A percentile compares a stretch with the other conserved stretches of the same genome.
Conservation (phyloP, 2,888 invertebrate genomes). For the Euplexia lucipara region DNA sequence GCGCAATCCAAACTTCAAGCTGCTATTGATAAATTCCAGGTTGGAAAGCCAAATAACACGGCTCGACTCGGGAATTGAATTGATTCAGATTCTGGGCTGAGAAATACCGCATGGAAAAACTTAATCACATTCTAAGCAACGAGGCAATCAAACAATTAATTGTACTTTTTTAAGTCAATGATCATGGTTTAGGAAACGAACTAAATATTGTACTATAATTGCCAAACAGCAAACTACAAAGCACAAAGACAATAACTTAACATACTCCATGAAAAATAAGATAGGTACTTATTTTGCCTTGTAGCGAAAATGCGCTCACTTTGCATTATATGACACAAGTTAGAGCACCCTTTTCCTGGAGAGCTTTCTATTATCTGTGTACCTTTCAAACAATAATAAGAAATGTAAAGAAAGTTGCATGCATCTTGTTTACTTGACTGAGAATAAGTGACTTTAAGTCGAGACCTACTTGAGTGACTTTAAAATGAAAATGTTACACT, state of each 20-base stretch:
- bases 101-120: too few relatives aligned
- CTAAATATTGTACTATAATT: background rate
- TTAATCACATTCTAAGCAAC: too few relatives aligned
- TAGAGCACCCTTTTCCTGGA: background rate
- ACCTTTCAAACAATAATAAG: background rate
- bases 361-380: background rate
- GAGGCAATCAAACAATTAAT: too few relatives aligned
- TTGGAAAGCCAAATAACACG: too few relatives aligned
- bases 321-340: constrained; percentile 15
- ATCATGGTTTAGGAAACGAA: background rate
- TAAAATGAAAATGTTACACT: background rate
- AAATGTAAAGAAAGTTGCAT: background rate
- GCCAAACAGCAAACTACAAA: background rate
- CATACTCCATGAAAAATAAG: constrained; percentile 4
- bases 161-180: background rate
- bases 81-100: too few relatives aligned
- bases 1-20: too few relatives aligned
- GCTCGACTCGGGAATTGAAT: too few relatives aligned
- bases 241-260: background rate
- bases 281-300: background rate
- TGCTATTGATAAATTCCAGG: too few relatives aligned
- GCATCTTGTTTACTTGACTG: background rate
- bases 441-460: background rate
- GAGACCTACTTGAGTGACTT: background rate
- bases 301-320: background rate